Base-by-base conservation (phyloP, 1,140 invertebrate genomes). In the Temnothorax curvispinosus region DNA sequence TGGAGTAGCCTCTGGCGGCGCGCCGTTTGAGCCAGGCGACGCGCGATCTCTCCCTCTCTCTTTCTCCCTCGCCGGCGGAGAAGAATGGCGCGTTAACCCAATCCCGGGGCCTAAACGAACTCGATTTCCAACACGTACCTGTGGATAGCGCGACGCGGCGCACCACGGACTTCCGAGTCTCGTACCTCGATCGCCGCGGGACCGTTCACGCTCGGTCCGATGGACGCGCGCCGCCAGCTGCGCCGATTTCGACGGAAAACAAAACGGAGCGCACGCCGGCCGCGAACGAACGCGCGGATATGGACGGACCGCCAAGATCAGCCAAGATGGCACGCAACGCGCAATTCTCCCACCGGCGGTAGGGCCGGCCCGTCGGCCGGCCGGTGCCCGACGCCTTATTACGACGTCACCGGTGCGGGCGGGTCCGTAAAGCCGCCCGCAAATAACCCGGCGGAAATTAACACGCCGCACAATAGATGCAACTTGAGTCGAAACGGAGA, bases 271-370 rank as follows among this genome's bases (percentile, higher is more conserved):
- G 54, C 58, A 80, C 72, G 88, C 91, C 91, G 91, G 91, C 78
- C 82, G 91, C 90, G 90, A 86, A 81, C 86, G 56, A 65, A 90
- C 77, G 71, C 77, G 71, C 64, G 86, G 86, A 91, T 87, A 81
- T 91, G 77, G 90, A 91, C 86, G 86, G 82, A 71, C 85, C 88
- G 86, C 89, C 86, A 87, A 91, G 47, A 64, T 65, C 85, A 86
- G 86, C 89, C 86, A 87, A 91, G 47, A 64, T 65, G 77, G 88
- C 86, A 88, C 89, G 86, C 89, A 86, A 88, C 91, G 91, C 90
- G 91, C 90, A 87, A 64, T 88, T 91, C 89, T 92, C 86, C 84
- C 71, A 58, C 87, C 56, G 58, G 60, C 60, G 56, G 71, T 47
- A 86, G 74, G 35, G 65, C 50, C 38, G 78, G 2, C 3, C 3